Percentiles rank a stretch among this genome's conserved stretches.
phyloP scores from a whole-genome alignment of 1,140 invertebrate genomes.

The Drosophila suzukii region DNA sequence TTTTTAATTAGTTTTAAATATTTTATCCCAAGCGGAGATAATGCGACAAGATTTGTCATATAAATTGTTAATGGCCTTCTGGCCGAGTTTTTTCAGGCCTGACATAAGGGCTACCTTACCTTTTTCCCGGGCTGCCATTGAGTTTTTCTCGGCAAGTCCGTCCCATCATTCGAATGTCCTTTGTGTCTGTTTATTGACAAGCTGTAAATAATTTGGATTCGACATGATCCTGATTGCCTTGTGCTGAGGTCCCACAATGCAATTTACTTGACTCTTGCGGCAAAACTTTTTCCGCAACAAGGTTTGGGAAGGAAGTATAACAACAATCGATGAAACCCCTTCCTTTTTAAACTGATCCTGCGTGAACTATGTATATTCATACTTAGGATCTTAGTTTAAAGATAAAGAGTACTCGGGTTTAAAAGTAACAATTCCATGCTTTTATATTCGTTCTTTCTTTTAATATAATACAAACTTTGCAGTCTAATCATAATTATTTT shows the following conservation, averaged over 20 bases:
- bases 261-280: constrained; percentile 18
- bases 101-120: constrained; percentile 13
- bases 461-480: no score
- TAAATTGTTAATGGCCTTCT: constrained; percentile 50
- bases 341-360: no score
- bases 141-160: background rate
- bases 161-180: constrained; percentile 5
- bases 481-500: no score
- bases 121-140: constrained; percentile 1
- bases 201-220: constrained; percentile 59
- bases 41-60: constrained; percentile 45
- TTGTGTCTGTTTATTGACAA: constrained; percentile 52
- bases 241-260: no score
- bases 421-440: no score
- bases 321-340: background rate
- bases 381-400: no score
- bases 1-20: constrained; percentile 66
- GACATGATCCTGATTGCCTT: constrained; percentile 49
- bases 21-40: constrained; percentile 20
- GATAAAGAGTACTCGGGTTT: no score
- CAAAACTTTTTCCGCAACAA: constrained; percentile 37
- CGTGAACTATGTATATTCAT: no score
- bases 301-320: background rate
- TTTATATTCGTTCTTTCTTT: no score
- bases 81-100: constrained; percentile 12